These are phyloP conservation scores for Kuschelorhynchus macadamiae DNA, from an alignment of 2,888 invertebrate species.

Conservation along the genomic window DNA sequence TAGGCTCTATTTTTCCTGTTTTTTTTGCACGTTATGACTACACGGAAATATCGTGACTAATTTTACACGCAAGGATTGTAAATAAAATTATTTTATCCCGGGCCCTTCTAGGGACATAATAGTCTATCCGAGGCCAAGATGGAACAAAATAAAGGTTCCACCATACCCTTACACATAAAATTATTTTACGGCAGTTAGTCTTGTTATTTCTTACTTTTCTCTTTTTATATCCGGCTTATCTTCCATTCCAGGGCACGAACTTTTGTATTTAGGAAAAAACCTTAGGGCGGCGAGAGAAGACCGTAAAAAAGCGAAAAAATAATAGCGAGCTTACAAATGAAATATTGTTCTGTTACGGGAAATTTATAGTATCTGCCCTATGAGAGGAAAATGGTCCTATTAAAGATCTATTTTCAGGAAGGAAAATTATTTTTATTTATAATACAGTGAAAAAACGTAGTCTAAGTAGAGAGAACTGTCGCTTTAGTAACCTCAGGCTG, in stretches of 20 bases:
- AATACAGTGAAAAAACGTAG: no score
- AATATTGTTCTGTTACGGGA: conserved; percentile 44
- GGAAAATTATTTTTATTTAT: conserved; percentile 7
- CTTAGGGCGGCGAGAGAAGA: conserved; percentile 29
- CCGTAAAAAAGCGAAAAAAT: conserved; percentile 48
- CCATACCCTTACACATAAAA: conserved; percentile 43
- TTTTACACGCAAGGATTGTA: no score
- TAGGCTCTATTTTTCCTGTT: no score
- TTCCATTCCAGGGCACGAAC: conserved; percentile 44
- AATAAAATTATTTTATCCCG: not conserved
- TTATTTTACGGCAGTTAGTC: conserved; percentile 48
- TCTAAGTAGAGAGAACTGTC: no score
- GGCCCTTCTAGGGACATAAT: conserved; percentile 25
- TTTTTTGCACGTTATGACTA: not conserved
- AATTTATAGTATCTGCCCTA: conserved; percentile 43
- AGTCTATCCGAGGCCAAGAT: conserved; percentile 24
- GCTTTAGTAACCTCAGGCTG: no score
- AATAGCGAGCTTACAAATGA: conserved; percentile 50
- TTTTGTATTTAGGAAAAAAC: conserved; percentile 49
- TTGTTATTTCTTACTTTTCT: conserved; percentile 46
- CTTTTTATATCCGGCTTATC: conserved; percentile 45
- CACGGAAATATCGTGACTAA: no score
- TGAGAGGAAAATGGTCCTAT: not conserved
- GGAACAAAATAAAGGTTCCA: conserved; percentile 40
- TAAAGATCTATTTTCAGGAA: conserved; percentile 4